These are phyloP conservation scores for Ormyrus labotus DNA, from an alignment of 2,888 invertebrate genomes.

Conservation along the genomic window DNA sequence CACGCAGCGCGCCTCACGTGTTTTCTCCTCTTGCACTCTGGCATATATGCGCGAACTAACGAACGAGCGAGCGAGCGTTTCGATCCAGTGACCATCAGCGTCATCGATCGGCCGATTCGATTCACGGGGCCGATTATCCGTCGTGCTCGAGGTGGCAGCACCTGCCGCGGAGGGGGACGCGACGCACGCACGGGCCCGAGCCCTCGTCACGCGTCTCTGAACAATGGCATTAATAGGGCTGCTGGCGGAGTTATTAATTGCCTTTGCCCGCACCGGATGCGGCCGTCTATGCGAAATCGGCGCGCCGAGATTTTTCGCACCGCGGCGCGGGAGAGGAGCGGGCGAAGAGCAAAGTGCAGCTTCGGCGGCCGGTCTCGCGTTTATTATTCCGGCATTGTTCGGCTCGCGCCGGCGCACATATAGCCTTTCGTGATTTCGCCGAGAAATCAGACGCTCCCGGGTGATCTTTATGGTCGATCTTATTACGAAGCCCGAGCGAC, in stretches of 20 bases:
- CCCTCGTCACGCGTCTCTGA: conserved; percentile 75
- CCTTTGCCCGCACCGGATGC: conserved; percentile 72
- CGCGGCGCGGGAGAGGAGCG: background rate
- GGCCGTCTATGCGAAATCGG: conserved; percentile 62
- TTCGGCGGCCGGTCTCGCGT: conserved; percentile 2
- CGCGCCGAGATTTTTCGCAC: conserved; percentile 17
- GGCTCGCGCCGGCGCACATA: conserved; percentile 10
- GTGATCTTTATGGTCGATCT: conserved; percentile 74
- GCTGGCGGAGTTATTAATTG: conserved; percentile 75
- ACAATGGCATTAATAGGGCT: conserved; percentile 75
- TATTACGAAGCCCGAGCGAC: conserved; percentile 65
- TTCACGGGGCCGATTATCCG: conserved; percentile 63
- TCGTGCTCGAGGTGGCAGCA: conserved; percentile 68
- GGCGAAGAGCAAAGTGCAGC: conserved; percentile 14
- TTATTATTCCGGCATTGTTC: conserved; percentile 55
- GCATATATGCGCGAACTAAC: conserved; percentile 43
- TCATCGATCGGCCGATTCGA: conserved; percentile 62
- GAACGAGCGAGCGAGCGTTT: conserved; percentile 58
- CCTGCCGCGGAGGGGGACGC: conserved; percentile 64
- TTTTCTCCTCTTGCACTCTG: background rate
- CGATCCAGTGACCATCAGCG: conserved; percentile 62
- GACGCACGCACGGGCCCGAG: conserved; percentile 55
- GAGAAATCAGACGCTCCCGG: conserved; percentile 68
- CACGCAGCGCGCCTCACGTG: conserved; percentile 8
- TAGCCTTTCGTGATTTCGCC: conserved; percentile 61